Evolutionary conservation across 2,797 vertebrate species (phyloP), one percentile per base, ranked within the genome.

Genomic region (Eutrigla gurnardus): DNA sequence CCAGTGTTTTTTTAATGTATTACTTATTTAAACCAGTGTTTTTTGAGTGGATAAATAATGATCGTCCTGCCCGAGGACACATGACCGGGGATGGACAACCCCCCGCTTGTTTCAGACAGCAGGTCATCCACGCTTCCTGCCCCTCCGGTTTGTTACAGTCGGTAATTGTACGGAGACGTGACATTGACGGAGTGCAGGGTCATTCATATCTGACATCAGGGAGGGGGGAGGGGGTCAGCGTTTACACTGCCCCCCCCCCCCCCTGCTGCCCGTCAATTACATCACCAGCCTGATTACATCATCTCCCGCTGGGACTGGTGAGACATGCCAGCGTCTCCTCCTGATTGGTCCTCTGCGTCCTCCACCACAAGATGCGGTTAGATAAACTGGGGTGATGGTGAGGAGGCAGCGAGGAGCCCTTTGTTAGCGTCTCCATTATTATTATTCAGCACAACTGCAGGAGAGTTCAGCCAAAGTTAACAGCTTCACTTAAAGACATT

Each of bases 281-380:
- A 84, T 89, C 84, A 86, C 59, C 80, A 37, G 25, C 73, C 74
- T 57, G 71, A 82, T 91, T 72, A 81, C 86, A 65, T 88, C 92
- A 92, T 73, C 83, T 69, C 82, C 83, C 72, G 18, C 61, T 62
- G 83, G 59, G 65, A 66, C 58, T 25, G 67, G n/a, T 46, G 80
- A 84, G 71, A 72, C 59, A 3, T 53, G 70, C 55, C 68, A 66
- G 81, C 9, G 13, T 75, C 76, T 53, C 59, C 66, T 59, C 13
- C 0, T 71, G 53, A 85, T 65, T 77, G 82, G 73, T 47, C 46
- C 35, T 46, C 45, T 63, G 66, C 9, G 4, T n/a, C 15, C 74
- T 36, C 62, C 65, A 57, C 49, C 52, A 42, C 42, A 7, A 18
- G 66, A 77, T 57, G 78, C 78, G 68, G 54, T 15, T 35, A 40